phyloP scores from a whole-genome alignment of 30 jellyfish, hydroid and myxozoan genomes.

The Cassiopea xamachana region DNA sequence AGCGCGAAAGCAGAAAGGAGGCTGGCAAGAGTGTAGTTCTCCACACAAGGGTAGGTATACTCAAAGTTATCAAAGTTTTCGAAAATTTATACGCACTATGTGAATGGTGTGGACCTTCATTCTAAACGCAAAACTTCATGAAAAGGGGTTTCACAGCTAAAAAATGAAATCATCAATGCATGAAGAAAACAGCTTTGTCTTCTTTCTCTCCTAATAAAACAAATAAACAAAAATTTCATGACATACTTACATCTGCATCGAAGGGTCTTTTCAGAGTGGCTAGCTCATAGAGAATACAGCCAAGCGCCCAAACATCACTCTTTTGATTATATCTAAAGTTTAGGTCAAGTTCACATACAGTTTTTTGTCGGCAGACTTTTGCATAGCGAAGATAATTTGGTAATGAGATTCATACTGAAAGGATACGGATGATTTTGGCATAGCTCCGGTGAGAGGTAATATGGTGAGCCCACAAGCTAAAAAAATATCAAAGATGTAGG shows the following conservation, averaged over 20 bases:
- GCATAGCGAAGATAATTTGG: background rate
- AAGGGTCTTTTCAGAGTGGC: slow-evolving; percentile 89
- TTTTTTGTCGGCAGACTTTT: background rate
- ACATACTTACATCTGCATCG: slow-evolving; percentile 94
- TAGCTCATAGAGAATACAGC: slow-evolving; percentile 92
- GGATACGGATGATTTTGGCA: slow-evolving; percentile 99
- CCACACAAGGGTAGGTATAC: too few relatives aligned
- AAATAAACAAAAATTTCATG: background rate
- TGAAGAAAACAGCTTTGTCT: background rate
- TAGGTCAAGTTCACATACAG: background rate
- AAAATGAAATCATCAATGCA: too few relatives aligned
- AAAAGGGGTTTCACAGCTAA: too few relatives aligned
- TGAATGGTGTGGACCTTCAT: too few relatives aligned
- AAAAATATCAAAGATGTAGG: slow-evolving; percentile 5
- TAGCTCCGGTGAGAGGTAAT: slow-evolving; percentile 96
- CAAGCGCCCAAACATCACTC: slow-evolving; percentile 97
- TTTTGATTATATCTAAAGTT: slow-evolving; percentile 85
- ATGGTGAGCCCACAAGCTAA: slow-evolving; percentile 98
- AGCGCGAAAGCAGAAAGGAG: too few relatives aligned
- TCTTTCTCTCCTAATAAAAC: background rate
- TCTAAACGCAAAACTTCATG: too few relatives aligned
- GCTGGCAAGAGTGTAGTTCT: too few relatives aligned
- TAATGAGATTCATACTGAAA: background rate
- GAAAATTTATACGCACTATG: too few relatives aligned
- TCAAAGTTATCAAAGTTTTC: too few relatives aligned